phyloP scores from a whole-genome alignment of 2,113 vertebrate genomes.

The Apteryx owenii region DNA sequence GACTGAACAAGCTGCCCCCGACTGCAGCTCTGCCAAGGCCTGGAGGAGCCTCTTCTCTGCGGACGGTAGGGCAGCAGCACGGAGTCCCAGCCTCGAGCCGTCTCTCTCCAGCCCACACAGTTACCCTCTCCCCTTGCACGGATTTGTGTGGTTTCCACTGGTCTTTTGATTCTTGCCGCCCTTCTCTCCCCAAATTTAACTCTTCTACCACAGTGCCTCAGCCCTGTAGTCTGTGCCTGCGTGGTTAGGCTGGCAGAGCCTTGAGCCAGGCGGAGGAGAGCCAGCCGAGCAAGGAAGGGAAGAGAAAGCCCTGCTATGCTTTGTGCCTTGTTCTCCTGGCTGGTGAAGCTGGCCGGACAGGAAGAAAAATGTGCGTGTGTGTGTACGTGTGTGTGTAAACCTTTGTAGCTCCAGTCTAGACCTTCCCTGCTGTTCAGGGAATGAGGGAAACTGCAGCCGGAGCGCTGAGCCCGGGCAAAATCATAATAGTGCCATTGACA shows the following conservation, averaged over 20 bases:
- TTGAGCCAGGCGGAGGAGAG: slow-evolving; percentile 19
- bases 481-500: slow-evolving; percentile 58
- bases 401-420: slow-evolving; percentile 69
- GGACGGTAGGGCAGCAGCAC: neutral
- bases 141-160: neutral
- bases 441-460: slow-evolving; percentile 46
- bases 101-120: neutral
- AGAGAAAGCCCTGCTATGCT: neutral
- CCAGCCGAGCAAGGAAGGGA: slow-evolving; percentile 42
- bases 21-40: neutral
- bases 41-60: neutral
- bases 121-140: neutral
- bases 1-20: neutral
- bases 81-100: neutral
- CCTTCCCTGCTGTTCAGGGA: slow-evolving; percentile 73
- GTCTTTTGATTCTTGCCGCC: neutral
- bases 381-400: slow-evolving; percentile 3
- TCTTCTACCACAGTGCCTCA: neutral
- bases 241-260: neutral
- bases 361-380: neutral
- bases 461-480: slow-evolving; percentile 52
- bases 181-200: neutral
- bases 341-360: slow-evolving; percentile 33
- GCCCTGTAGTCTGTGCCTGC: rapidly evolving
- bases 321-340: slow-evolving; percentile 39